phyloP scores from a whole-genome alignment of 2,113 vertebrate species.

The Dolichallabes microphthalmus region DNA sequence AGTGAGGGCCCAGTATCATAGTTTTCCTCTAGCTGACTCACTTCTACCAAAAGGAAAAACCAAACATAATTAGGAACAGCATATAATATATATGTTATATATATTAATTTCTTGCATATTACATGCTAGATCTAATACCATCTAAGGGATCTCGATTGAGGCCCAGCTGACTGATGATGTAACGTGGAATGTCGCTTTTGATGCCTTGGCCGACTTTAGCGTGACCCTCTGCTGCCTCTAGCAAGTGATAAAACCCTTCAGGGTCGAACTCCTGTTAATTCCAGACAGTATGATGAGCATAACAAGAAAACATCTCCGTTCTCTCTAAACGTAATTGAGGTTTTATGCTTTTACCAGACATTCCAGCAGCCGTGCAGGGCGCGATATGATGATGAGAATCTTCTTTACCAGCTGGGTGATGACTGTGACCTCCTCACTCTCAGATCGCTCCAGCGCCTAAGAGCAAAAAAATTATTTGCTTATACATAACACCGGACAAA shows the following conservation, averaged over 20 bases:
- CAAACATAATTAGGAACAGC: neutral
- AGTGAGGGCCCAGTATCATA: slow-evolving; percentile 73
- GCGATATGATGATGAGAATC: slow-evolving; percentile 91
- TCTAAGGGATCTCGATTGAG: slow-evolving; percentile 86
- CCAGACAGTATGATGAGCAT: neutral
- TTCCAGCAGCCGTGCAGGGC: slow-evolving; percentile 90
- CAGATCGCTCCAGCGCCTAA: slow-evolving; percentile 90
- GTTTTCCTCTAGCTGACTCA: slow-evolving; percentile 86
- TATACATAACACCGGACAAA: neutral
- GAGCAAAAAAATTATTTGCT: neutral
- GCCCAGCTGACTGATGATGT: slow-evolving; percentile 94
- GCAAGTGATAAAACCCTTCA: slow-evolving; percentile 93
- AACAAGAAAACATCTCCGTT: neutral
- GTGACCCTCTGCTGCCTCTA: slow-evolving; percentile 93
- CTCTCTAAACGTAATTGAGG: neutral
- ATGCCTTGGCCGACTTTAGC: slow-evolving; percentile 91
- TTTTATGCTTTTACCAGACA: slow-evolving; percentile 81
- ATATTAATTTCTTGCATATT: neutral
- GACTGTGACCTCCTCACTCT: slow-evolving; percentile 89
- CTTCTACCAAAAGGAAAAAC: slow-evolving; percentile 71
- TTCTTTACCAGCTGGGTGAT: slow-evolving; percentile 88
- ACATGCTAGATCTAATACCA: slow-evolving; percentile 69
- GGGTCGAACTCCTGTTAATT: slow-evolving; percentile 89
- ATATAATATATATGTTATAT: too few relatives aligned
- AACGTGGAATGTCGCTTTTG: slow-evolving; percentile 91